Percentiles rank a stretch among this genome's conserved stretches.
Evolutionary conservation across 2,113 vertebrate genomes (phyloP).

Genomic region (Vimba vimba): DNA sequence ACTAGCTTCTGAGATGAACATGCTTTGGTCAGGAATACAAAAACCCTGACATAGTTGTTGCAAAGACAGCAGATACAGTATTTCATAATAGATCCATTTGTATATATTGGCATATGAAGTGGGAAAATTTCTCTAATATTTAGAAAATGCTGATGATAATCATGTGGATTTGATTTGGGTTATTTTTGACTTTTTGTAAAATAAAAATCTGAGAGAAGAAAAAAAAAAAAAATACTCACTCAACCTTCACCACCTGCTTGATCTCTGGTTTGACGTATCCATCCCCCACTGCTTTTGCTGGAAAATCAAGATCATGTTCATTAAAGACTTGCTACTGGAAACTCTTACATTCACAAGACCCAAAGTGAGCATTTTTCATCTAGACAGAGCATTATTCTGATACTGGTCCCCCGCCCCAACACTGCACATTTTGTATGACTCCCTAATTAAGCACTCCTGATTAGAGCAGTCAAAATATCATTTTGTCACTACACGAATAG

Average conservation of each 20-base stretch:
- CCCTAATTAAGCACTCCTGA: no score
- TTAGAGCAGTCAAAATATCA: no score
- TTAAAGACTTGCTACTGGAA: not conserved
- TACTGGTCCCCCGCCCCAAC: no score
- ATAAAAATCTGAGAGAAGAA: not conserved
- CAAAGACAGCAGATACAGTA: no score
- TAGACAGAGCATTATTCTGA: not conserved
- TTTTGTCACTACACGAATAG: no score
- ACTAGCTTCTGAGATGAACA: no score
- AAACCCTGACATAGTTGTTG: no score
- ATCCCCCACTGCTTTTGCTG: constrained; percentile 89
- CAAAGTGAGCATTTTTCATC: not conserved
- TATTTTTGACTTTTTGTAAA: not conserved
- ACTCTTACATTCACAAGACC: not conserved
- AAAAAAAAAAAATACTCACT: constrained; percentile 81
- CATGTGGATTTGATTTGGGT: not conserved
- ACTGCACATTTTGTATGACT: no score
- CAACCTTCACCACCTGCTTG: constrained; percentile 94
- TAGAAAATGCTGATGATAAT: not conserved
- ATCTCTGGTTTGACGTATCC: constrained; percentile 98
- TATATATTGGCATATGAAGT: not conserved
- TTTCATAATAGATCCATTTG: not conserved
- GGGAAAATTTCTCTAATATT: not conserved
- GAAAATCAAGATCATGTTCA: constrained; percentile 8
- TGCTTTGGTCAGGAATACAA: no score